Base-by-base conservation (phyloP, 1,140 invertebrate species). In the Calliopsis andreniformis region DNA sequence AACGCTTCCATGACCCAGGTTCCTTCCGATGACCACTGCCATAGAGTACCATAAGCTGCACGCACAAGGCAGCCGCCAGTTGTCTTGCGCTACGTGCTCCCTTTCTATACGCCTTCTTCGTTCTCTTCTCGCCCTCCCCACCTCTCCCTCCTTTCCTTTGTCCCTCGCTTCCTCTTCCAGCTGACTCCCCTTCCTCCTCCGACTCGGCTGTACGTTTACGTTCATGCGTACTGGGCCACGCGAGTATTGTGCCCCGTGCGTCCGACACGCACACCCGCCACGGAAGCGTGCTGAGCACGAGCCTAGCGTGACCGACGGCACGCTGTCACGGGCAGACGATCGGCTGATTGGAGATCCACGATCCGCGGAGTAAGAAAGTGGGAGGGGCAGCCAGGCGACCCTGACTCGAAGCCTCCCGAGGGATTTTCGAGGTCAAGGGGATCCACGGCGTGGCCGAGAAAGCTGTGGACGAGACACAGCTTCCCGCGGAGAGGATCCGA, bases 381-480 rank as follows among this genome's bases (percentile, higher is more conserved):
- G 25, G 39, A 1, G 39, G 43, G 4, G 20, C 66, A 58, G 16
- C 47, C 28, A 43, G 49, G 16, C 72, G 82, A 80, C 73, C 78
- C 83, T 80, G 78, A 80, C 73, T 75, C 63, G 43, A 20, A 47
- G 23, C 56, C 32, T 84, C 82, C 81, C 59, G 66, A 73, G 59
- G 82, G 82, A 80, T 83, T 84, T 84, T 84, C 73, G 83, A 83
- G 83, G 83, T 84, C 83, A 84, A 84, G 83, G 83, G 82, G 77
- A 84, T 23, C 47, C 14, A 63, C 59, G 69, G 53, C 81, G 68
- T 75, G 62, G 47, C 55, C 20, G 39, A 30, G 32, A 23, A 56
- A 43, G n/a, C 18, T 30, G 1, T 30, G 35, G 64, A 64, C 25
- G 20, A 56, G 39, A 39, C 49, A 30, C 32, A 28, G 16, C 25